These are phyloP conservation scores for Lasioglossum calceatum DNA, from an alignment of 2,888 invertebrate species.

Conservation along the genomic window DNA sequence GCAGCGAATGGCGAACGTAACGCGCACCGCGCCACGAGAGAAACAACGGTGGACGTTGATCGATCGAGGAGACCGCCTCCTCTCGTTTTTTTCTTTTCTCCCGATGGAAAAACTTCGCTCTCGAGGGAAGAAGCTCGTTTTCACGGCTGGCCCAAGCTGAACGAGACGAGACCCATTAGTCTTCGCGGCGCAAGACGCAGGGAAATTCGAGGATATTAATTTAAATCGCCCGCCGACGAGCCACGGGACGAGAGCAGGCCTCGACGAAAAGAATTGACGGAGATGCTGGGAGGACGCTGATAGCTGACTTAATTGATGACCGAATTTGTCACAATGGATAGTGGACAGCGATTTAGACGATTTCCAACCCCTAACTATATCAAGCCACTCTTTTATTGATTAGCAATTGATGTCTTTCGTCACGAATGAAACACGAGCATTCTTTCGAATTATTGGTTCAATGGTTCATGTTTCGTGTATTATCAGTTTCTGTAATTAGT, in stretches of 20 bases:
- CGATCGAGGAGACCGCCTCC: not conserved
- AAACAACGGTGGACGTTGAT: not conserved
- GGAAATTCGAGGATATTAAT: slow-evolving; percentile 55
- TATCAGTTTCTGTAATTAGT: too few relatives aligned
- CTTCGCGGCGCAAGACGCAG: slow-evolving; percentile 5
- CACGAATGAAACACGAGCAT: not conserved
- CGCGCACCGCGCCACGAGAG: not conserved
- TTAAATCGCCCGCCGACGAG: slow-evolving; percentile 36
- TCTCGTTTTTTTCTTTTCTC: not conserved
- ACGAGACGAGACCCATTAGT: slow-evolving; percentile 34
- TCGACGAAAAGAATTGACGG: slow-evolving; percentile 29
- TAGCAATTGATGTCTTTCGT: not conserved
- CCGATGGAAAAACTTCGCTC: slow-evolving; percentile 5
- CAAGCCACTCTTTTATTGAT: not conserved
- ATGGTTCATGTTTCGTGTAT: not conserved
- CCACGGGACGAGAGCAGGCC: not conserved
- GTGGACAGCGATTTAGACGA: not conserved
- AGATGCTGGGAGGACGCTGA: slow-evolving; percentile 38
- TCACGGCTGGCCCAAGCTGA: not conserved
- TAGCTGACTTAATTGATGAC: slow-evolving; percentile 62
- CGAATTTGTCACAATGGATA: slow-evolving; percentile 55
- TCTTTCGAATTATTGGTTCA: not conserved
- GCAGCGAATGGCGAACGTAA: not conserved
- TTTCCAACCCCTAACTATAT: not conserved
- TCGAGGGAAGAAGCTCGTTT: not conserved